Conservation (phyloP, 2,113 vertebrate genomes). For the Arvicanthis niloticus region DNA sequence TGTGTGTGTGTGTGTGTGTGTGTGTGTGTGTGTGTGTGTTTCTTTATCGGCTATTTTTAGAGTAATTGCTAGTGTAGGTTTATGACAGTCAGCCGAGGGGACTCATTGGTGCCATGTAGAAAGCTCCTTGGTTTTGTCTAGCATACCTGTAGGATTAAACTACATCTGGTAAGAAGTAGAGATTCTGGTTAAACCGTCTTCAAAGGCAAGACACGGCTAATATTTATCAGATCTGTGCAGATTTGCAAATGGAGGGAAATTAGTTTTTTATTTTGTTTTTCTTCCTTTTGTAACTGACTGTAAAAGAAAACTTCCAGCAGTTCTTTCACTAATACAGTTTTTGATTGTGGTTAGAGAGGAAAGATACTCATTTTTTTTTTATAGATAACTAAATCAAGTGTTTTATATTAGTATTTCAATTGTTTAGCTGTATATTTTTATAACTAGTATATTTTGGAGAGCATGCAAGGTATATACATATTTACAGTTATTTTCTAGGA, state of each 20-base stretch:
- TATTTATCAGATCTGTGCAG: conserved; percentile 80
- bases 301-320: conserved; percentile 53
- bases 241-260: conserved; percentile 77
- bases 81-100: conserved; percentile 36
- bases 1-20: not conserved
- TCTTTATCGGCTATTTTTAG: conserved; percentile 58
- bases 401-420: conserved; percentile 38
- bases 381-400: conserved; percentile 6
- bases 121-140: conserved; percentile 79
- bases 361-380: conserved; percentile 46
- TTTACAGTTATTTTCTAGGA: conserved; percentile 15
- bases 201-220: conserved; percentile 77
- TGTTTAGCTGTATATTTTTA: conserved; percentile 17
- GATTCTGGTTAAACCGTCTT: conserved; percentile 78
- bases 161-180: conserved; percentile 80
- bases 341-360: conserved; percentile 8
- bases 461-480: not conserved
- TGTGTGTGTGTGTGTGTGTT: not conserved
- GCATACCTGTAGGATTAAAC: conserved; percentile 68
- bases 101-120: conserved; percentile 70
- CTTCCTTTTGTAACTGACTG: conserved; percentile 60
- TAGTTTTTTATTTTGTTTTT: conserved; percentile 70
- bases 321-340: conserved; percentile 36
- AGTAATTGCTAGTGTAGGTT: conserved; percentile 64
- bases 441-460: conserved; percentile 2